A percentile compares a stretch with the other conserved stretches of the same genome.
These are phyloP conservation scores for Chaetodon trifascialis DNA, from an alignment of 2,113 vertebrate genomes.

Conservation along the genomic window DNA sequence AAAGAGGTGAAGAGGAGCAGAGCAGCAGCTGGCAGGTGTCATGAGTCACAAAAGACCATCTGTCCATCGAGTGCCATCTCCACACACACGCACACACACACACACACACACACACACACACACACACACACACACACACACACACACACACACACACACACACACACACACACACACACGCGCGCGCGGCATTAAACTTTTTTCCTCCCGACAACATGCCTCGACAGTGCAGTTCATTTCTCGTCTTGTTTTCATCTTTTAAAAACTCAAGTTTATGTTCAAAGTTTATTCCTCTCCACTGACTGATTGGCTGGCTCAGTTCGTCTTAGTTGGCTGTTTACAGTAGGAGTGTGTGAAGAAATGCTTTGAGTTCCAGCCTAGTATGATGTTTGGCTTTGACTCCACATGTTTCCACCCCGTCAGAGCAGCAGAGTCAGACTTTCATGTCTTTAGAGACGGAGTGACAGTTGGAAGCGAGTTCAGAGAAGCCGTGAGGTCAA, in stretches of 20 bases:
- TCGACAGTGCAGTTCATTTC: slow-evolving; percentile 36
- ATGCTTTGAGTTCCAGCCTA: slow-evolving; percentile 1
- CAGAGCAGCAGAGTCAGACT: not conserved
- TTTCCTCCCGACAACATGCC: slow-evolving; percentile 81
- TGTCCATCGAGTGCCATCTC: slow-evolving; percentile 91
- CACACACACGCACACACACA: slow-evolving; percentile 69
- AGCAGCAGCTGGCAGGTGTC: slow-evolving; percentile 98
- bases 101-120: slow-evolving; percentile 48
- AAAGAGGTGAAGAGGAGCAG: slow-evolving; percentile 71
- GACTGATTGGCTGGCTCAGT: not conserved
- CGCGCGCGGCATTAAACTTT: slow-evolving; percentile 88
- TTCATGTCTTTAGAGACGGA: slow-evolving; percentile 5
- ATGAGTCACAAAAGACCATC: slow-evolving; percentile 98
- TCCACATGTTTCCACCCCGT: not conserved
- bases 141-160: slow-evolving; percentile 67
- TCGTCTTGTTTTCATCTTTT: not conserved
- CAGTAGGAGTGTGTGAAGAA: not conserved
- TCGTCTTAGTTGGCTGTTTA: not conserved
- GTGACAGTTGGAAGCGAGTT: not conserved
- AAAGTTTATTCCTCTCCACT: slow-evolving; percentile 21
- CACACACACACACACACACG: slow-evolving; percentile 45
- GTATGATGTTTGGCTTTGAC: not conserved
- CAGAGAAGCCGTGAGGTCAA: slow-evolving; percentile 17
- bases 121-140: slow-evolving; percentile 36
- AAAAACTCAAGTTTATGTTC: not conserved